A percentile compares a stretch with the other conserved stretches of the same genome.
Conservation (phyloP, 1,140 invertebrate genomes). For the Scaptomyza pallida region DNA sequence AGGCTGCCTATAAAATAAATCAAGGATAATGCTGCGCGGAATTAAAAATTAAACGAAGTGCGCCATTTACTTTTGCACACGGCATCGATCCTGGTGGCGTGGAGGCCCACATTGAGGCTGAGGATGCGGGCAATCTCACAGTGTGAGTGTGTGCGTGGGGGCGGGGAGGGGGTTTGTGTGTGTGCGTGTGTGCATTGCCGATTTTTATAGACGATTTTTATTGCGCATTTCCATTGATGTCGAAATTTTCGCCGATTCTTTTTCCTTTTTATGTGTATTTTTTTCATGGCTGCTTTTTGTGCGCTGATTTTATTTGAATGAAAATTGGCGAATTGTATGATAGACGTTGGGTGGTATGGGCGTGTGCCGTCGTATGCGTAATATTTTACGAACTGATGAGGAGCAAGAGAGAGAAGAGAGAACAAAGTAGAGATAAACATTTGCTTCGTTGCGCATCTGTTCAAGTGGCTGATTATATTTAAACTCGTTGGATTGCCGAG, state of each 20-base stretch:
- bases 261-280: constrained; percentile 1
- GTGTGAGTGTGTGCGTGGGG: constrained; percentile 37
- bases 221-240: constrained; percentile 80
- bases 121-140: constrained; percentile 54
- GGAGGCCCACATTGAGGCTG: background rate
- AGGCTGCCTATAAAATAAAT: constrained; percentile 75
- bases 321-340: constrained; percentile 81
- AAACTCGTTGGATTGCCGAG: constrained; percentile 38
- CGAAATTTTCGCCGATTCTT: constrained; percentile 67
- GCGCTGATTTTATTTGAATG: constrained; percentile 78
- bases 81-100: constrained; percentile 35
- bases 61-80: constrained; percentile 69
- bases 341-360: constrained; percentile 66
- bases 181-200: constrained; percentile 64
- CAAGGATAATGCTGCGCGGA: constrained; percentile 78
- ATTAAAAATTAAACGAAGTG: constrained; percentile 82
- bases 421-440: constrained; percentile 22
- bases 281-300: constrained; percentile 25
- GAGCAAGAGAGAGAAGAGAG: background rate
- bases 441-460: constrained; percentile 75
- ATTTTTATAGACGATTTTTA: constrained; percentile 81
- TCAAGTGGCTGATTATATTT: constrained; percentile 79
- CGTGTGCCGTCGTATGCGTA: constrained; percentile 67
- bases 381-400: constrained; percentile 61
- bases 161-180: too few species aligned